Percentiles rank a stretch among this genome's conserved stretches.
These are phyloP conservation scores for Thamnaconus septentrionalis DNA, from an alignment of 2,113 vertebrate genomes.

Conservation along the genomic window DNA sequence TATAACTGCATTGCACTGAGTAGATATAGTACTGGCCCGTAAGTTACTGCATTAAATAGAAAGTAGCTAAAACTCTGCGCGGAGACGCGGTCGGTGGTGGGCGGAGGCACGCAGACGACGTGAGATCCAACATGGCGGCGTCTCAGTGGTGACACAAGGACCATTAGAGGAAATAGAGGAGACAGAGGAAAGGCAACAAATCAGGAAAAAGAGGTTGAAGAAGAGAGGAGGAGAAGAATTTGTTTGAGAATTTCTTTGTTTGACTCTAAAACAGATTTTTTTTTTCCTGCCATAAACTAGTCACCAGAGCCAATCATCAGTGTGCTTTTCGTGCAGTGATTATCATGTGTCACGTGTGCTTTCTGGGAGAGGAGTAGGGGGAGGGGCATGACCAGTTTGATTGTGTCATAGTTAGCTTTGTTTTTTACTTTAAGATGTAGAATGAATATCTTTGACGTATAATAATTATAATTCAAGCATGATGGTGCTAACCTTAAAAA, in stretches of 20 bases:
- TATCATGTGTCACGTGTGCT: background rate
- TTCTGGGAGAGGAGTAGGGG: background rate
- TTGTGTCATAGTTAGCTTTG: no score
- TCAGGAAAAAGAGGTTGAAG: conserved; percentile 10
- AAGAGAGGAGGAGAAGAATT: conserved; percentile 11
- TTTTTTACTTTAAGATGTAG: no score
- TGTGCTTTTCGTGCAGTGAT: background rate
- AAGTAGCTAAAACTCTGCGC: conserved; percentile 67
- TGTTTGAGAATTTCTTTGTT: no score
- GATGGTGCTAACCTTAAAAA: no score
- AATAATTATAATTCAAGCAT: no score
- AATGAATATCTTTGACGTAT: no score
- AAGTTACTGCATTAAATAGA: conserved; percentile 83
- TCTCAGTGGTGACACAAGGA: no score
- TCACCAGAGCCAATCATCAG: background rate
- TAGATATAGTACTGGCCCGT: conserved; percentile 84
- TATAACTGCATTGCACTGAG: conserved; percentile 83
- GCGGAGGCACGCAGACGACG: conserved; percentile 52
- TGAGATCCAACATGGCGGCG: background rate
- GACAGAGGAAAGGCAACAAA: conserved; percentile 31
- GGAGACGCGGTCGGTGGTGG: conserved; percentile 56
- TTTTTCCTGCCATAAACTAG: background rate
- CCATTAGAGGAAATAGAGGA: conserved; percentile 2
- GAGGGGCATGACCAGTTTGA: no score
- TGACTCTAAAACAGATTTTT: background rate